A percentile compares a stretch with the other conserved stretches of the same genome.
These are phyloP conservation scores for Epinephelus awoara DNA, from an alignment of 2,797 vertebrate genomes.

Conservation along the genomic window DNA sequence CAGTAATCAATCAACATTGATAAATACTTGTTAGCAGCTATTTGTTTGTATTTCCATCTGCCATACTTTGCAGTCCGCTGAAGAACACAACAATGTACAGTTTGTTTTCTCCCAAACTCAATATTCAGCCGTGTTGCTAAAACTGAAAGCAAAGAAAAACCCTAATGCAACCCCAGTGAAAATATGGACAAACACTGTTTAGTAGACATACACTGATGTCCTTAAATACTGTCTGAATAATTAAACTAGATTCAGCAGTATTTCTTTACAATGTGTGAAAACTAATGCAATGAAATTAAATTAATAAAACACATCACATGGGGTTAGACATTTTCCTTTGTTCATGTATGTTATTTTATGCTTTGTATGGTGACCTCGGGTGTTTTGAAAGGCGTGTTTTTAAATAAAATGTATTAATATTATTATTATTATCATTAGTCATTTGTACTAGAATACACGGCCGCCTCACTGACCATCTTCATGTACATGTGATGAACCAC, in stretches of 20 bases:
- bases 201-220: not conserved
- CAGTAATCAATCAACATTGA: slow-evolving; percentile 19
- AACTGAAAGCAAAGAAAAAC: not conserved
- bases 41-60: slow-evolving; percentile 18
- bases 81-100: not conserved
- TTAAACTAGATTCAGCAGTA: not conserved
- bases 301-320: not conserved
- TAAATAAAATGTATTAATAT: too few relatives aligned
- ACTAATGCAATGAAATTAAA: not conserved
- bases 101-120: slow-evolving; percentile 2
- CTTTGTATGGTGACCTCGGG: too few relatives aligned
- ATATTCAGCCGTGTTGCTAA: slow-evolving; percentile 2
- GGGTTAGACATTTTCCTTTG: not conserved
- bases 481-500: not conserved
- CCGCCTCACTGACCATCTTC: not conserved
- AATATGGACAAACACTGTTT: not conserved
- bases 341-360: not conserved
- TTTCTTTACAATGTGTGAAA: not conserved
- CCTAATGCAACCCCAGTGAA: not conserved
- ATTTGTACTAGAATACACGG: not conserved
- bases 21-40: slow-evolving; percentile 3
- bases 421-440: not conserved
- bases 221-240: slow-evolving; percentile 6
- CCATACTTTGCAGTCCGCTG: not conserved
- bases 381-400: too few relatives aligned